Evolutionary conservation across 2,888 invertebrate genomes (phyloP).

Genomic region (Aphodius sticticus): DNA sequence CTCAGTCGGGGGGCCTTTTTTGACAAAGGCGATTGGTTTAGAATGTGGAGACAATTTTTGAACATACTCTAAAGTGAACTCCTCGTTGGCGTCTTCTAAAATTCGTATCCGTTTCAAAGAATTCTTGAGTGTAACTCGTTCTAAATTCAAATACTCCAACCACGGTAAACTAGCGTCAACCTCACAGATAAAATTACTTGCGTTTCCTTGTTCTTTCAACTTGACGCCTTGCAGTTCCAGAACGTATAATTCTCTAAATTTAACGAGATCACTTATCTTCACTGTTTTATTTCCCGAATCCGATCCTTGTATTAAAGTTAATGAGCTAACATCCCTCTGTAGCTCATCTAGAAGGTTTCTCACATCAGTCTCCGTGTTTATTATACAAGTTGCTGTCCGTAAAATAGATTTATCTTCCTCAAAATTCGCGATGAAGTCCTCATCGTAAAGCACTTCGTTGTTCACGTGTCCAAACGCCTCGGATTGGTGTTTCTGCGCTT

Average conservation of each 20-base stretch:
- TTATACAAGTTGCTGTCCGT: conserved; percentile 64
- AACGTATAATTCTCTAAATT: conserved; percentile 64
- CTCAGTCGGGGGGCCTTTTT: conserved; percentile 60
- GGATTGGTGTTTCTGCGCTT: conserved; percentile 42
- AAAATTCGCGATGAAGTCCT: conserved; percentile 54
- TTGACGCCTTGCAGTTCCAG: conserved; percentile 69
- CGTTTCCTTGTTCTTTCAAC: conserved; percentile 46
- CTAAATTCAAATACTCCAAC: conserved; percentile 65
- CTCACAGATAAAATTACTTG: conserved; percentile 58
- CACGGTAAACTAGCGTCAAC: conserved; percentile 61
- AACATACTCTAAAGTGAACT: conserved; percentile 55
- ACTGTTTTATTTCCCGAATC: conserved; percentile 61
- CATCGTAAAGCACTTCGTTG: conserved; percentile 59
- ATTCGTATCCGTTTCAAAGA: conserved; percentile 55
- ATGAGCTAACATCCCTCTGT: conserved; percentile 63
- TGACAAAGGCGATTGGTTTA: conserved; percentile 54
- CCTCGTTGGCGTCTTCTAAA: conserved; percentile 59
- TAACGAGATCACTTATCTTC: conserved; percentile 59
- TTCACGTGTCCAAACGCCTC: conserved; percentile 49
- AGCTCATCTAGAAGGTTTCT: conserved; percentile 58
- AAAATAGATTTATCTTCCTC: conserved; percentile 59
- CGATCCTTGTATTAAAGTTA: conserved; percentile 67
- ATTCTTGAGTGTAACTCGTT: conserved; percentile 56
- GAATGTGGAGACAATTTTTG: conserved; percentile 52
- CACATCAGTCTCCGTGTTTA: conserved; percentile 61